Evolutionary conservation across 1,140 invertebrate genomes (phyloP).

Genomic region (Drosophila oshimai): DNA sequence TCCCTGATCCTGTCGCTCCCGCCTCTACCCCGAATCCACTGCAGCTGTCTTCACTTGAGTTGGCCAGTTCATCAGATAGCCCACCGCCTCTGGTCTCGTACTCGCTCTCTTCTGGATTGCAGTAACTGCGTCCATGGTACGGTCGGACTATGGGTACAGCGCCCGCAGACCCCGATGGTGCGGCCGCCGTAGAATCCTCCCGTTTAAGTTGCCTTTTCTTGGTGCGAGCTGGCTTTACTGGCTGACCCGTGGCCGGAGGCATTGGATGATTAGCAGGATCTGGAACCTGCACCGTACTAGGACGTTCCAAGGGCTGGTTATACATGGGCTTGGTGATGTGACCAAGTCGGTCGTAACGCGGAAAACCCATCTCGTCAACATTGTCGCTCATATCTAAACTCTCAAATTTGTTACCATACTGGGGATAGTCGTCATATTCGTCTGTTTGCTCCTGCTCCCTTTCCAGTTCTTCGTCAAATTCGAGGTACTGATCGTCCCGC

Average conservation of each 20-base stretch:
- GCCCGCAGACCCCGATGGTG: constrained; percentile 13
- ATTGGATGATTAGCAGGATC: constrained; percentile 75
- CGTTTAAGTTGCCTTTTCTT: constrained; percentile 76
- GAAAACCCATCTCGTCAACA: constrained; percentile 86
- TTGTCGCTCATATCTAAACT: constrained; percentile 85
- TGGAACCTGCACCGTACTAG: constrained; percentile 10
- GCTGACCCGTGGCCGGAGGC: constrained; percentile 70
- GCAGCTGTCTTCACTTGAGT: constrained; percentile 79
- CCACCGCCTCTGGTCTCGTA: constrained; percentile 67
- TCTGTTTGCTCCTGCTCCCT: constrained; percentile 78
- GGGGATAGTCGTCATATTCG: constrained; percentile 80
- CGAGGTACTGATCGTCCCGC: constrained; percentile 82
- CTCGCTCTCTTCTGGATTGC: constrained; percentile 78
- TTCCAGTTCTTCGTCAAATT: constrained; percentile 83
- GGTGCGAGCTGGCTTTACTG: constrained; percentile 78
- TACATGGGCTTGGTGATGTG: constrained; percentile 83
- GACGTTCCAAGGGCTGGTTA: constrained; percentile 51
- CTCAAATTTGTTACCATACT: constrained; percentile 83
- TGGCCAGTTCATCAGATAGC: constrained; percentile 77
- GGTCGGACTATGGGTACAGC: constrained; percentile 22
- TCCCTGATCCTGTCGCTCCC: constrained; percentile 41
- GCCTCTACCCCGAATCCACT: constrained; percentile 40
- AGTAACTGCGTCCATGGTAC: constrained; percentile 71
- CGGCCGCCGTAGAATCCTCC: constrained; percentile 68
- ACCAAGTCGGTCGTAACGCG: constrained; percentile 85